Conservation (phyloP, 2,113 vertebrate genomes). For the Podocnemis expansa region DNA sequence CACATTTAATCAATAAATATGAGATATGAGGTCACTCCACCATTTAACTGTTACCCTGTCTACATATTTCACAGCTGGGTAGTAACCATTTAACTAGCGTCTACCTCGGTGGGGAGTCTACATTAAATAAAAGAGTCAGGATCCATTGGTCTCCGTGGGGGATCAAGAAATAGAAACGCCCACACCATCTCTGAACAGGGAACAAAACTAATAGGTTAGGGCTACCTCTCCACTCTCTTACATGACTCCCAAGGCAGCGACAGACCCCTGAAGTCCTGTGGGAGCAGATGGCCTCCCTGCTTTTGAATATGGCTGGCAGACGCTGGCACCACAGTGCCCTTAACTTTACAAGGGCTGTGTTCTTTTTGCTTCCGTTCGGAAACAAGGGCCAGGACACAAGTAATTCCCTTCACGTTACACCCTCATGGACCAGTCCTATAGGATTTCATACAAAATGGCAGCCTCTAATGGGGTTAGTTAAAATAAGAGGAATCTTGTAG, state of each 20-base stretch:
- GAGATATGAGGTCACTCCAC: conserved; percentile 73
- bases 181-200: neutral
- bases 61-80: conserved; percentile 69
- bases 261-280: neutral
- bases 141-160: conserved; percentile 69
- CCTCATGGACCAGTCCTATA: neutral
- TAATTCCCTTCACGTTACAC: neutral
- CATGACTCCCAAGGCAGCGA: fast-evolving
- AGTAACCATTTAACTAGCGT: conserved; percentile 76
- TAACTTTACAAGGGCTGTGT: fast-evolving
- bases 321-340: fast-evolving
- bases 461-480: neutral
- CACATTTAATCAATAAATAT: conserved; percentile 73
- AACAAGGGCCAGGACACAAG: neutral
- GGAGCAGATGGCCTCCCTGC: neutral
- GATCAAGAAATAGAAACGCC: conserved; percentile 40
- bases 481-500: neutral
- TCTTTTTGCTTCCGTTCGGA: fast-evolving
- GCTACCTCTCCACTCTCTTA: fast-evolving
- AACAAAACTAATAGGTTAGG: neutral
- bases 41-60: conserved; percentile 65
- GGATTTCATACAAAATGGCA: fast-evolving
- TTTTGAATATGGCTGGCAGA: fast-evolving
- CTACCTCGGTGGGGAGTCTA: conserved; percentile 73
- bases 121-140: conserved; percentile 71